A percentile compares a stretch with the other conserved stretches of the same genome.
Evolutionary conservation across 2,797 vertebrate species (phyloP).

Genomic region (Chaunax sp.): DNA sequence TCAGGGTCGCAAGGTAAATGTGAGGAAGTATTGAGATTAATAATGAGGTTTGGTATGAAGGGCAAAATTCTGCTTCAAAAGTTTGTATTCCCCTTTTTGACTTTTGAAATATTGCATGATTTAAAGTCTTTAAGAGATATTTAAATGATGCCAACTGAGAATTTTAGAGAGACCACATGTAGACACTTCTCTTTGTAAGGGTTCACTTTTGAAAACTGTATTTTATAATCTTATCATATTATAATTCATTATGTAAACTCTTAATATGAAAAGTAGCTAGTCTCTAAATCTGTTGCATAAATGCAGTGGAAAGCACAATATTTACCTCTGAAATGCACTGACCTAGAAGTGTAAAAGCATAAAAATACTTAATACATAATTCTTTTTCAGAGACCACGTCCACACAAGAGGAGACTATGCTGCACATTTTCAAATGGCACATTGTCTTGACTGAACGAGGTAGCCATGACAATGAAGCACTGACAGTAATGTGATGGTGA

Average conservation of each 20-base stretch:
- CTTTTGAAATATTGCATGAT: no score
- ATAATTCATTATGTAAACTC: no score
- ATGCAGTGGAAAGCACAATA: not conserved
- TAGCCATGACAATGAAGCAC: slow-evolving; percentile 39
- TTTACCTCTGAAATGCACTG: no score
- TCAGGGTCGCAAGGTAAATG: not conserved
- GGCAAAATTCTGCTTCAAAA: not conserved
- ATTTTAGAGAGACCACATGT: no score
- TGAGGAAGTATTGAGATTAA: not conserved
- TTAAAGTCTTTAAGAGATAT: no score
- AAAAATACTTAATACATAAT: not conserved
- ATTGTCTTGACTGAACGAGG: slow-evolving; percentile 81
- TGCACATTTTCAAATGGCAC: slow-evolving; percentile 77
- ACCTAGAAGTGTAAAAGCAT: not conserved
- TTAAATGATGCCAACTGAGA: no score
- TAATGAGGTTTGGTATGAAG: not conserved
- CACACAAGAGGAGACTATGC: slow-evolving; percentile 59
- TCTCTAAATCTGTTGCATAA: no score
- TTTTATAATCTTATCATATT: no score
- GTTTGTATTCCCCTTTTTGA: not conserved
- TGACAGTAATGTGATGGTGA: slow-evolving; percentile 68
- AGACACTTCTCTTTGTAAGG: no score
- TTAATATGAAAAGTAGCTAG: no score
- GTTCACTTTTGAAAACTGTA: no score
- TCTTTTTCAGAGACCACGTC: slow-evolving; percentile 55